Evolutionary conservation across 2,888 invertebrate genomes (phyloP), one percentile per base, ranked within the genome.

Genomic region (Leptinotarsa haldemani): DNA sequence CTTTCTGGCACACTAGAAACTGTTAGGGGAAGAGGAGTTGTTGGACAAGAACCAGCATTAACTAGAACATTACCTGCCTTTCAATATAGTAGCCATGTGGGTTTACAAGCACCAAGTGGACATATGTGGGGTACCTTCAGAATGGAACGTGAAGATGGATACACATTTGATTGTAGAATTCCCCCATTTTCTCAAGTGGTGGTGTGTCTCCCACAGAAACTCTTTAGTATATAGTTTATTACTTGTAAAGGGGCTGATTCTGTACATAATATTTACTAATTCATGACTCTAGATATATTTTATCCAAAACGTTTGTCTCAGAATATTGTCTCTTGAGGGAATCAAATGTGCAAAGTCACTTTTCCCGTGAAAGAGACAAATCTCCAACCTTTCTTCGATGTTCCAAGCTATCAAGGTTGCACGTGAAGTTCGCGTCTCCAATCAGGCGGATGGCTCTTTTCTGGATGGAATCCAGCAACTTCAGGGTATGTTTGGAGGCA

Each of bases 91-190:
- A 97, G 97, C 87, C 98, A 98, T 88, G 97, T 99, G 70, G 97
- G 97, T 82, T 90, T 99, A 80, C 98, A 98, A 89, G 97, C 98
- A 72, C 97, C 98, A 56, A 97, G 97, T 85, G 99, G 99, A 12
- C 98, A 99, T 85, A 97, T 98, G 97, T 97, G 97, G 95, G 99
- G 99, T 70, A 98, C 97, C 3, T 99, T 98, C 85, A 91, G 97
- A 82, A 95, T 99, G 94, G 98, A 99, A 88, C 91, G 98, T 74
- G 97, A 98, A 87, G 98, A 99, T 88, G 98, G 98, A 2, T 95
- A 96, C 85, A 94, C 95, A 0, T 99, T 99, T 88, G 98, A 99
- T 87, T 98, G 98, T 86, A 92, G 97, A 84, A 98, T 99, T 85
- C 99, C 99, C 56, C 97, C 99, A 0, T 98, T 99, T 88, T 97